Percentiles rank a stretch among this genome's conserved stretches.
Evolutionary conservation across 2,113 vertebrate genomes (phyloP).

Genomic region (Orycteropus afer): DNA sequence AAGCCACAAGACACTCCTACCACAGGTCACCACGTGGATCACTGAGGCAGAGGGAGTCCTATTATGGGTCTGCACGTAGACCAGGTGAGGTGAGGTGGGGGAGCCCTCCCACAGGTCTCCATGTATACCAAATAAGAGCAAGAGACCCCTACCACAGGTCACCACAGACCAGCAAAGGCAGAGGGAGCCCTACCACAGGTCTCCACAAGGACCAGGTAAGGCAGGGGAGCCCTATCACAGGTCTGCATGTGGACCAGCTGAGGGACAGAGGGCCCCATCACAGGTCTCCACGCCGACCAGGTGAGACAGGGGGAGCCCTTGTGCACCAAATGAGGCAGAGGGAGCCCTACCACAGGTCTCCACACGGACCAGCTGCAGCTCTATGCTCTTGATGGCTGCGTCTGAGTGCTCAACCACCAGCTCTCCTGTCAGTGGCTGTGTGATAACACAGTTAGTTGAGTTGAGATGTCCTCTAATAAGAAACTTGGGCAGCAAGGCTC

Average conservation of each 20-base stretch:
- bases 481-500: slow-evolving; percentile 92
- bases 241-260: background rate
- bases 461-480: slow-evolving; percentile 93
- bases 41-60: too few species aligned
- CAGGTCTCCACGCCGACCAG: too few species aligned
- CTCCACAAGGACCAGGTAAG: background rate
- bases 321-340: too few species aligned
- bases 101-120: too few species aligned
- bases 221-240: background rate
- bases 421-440: slow-evolving; percentile 94
- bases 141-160: too few species aligned
- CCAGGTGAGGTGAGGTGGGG: too few species aligned
- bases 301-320: too few species aligned
- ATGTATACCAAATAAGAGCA: too few species aligned
- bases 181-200: background rate
- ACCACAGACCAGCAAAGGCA: too few species aligned
- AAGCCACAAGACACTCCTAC: background rate
- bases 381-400: slow-evolving; percentile 93
- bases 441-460: slow-evolving; percentile 94
- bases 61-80: too few species aligned
- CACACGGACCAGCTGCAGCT: slow-evolving; percentile 96
- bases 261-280: too few species aligned
- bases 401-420: slow-evolving; percentile 94
- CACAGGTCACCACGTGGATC: too few species aligned
- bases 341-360: slow-evolving; percentile 95